Base-by-base conservation (phyloP, 2,888 invertebrate genomes). In the Apotomis capreana region DNA sequence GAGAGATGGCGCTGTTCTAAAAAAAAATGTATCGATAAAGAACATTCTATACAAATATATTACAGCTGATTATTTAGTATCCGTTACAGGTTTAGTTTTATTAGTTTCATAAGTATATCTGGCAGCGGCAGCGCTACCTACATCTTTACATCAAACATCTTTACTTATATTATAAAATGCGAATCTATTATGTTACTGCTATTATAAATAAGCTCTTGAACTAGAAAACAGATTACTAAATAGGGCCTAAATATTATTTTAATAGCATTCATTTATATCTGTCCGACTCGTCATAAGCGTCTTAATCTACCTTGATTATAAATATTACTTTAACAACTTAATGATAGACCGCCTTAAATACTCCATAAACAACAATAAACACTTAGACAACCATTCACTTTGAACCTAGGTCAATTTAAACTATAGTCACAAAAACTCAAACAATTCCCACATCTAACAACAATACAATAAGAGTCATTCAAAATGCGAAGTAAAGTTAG, bases 401-500 rank as follows among this genome's bases (percentile, higher is more conserved):
- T 46, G 5, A 69, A 58, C 69, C 63, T 63, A 69, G 69, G 57
- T 62, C 58, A 69, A 57, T 61, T 57, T 49, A 2, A 62, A 69
- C 5, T 6, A 49, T 37, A 6, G 51, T 12, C 49, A 15, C n/a
- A n/a, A 36, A 57, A 44, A 9, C 8, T 37, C 54, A 54, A 49
- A n/a, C 65, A 4, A 58, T 44, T 60, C 46, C 46, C 12, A 70
- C 52, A 13, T 46, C 46, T 15, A 60, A 60, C 10, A 9, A 13
- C 52, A 4, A 15, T 9, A 4, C 26, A 73, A 70, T 71, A 77
- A 69, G 62, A 70, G 54, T 54, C 69, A 75, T 73, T 73, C 57
- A 49, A 54, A n/a, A 46, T 54, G 60, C 37, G 13, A 10, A 44
- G 4, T 52, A 58, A 68, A 62, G 37, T 12, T 51, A 58, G 55